phyloP scores from a whole-genome alignment of 2,888 invertebrate species.

The Epiblema foenella region DNA sequence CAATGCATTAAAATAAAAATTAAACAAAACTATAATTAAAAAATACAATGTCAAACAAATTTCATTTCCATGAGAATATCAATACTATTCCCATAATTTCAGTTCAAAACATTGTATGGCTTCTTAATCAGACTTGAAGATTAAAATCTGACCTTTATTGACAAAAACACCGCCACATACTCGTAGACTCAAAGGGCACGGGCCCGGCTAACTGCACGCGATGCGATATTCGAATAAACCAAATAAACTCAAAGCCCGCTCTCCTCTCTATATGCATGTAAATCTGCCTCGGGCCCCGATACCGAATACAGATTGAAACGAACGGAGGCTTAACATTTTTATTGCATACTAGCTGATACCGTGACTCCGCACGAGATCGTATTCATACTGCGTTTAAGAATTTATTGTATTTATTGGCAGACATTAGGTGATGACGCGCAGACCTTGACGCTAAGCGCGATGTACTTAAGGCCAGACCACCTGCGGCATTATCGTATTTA shows the following conservation, averaged over 20 bases:
- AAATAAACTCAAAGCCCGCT: slow-evolving; percentile 54
- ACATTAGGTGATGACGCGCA: too few relatives aligned
- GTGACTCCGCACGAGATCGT: slow-evolving; percentile 4
- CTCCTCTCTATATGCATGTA: slow-evolving; percentile 77
- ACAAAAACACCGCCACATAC: slow-evolving; percentile 32
- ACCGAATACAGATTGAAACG: slow-evolving; percentile 75
- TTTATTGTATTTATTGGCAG: not conserved
- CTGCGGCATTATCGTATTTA: too few relatives aligned
- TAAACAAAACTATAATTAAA: too few relatives aligned
- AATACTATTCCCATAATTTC: too few relatives aligned
- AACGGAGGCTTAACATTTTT: slow-evolving; percentile 73
- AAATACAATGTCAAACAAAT: too few relatives aligned
- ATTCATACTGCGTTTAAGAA: not conserved
- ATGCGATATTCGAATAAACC: slow-evolving; percentile 49
- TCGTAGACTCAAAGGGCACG: slow-evolving; percentile 48
- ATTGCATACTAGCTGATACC: slow-evolving; percentile 61
- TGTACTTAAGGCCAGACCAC: too few relatives aligned
- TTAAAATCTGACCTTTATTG: slow-evolving; percentile 19
- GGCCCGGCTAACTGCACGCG: slow-evolving; percentile 41
- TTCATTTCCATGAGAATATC: too few relatives aligned
- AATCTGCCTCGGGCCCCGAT: slow-evolving; percentile 69
- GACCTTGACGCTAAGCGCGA: too few relatives aligned
- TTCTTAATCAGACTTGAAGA: not conserved
- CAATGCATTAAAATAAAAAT: too few relatives aligned
- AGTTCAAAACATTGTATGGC: too few relatives aligned